These are phyloP conservation scores for Saguinus midas DNA, from an alignment of 2,113 vertebrate genomes.

Conservation along the genomic window DNA sequence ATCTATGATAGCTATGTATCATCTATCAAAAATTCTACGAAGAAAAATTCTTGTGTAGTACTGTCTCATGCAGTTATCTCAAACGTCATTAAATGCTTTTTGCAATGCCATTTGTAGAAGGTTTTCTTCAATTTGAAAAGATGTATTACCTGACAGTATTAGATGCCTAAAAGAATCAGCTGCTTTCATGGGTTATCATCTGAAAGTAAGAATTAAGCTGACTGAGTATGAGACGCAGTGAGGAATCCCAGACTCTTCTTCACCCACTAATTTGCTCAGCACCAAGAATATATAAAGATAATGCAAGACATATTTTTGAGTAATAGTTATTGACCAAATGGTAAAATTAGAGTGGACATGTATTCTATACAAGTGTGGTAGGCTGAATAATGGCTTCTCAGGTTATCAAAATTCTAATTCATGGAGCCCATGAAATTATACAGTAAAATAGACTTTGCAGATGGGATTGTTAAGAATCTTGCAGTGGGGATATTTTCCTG, in stretches of 20 bases:
- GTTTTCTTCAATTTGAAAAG: not conserved
- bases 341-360: not conserved
- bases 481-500: not conserved
- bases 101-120: not conserved
- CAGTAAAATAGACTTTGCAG: not conserved
- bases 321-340: not conserved
- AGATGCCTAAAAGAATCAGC: not conserved
- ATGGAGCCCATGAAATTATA: accelerated
- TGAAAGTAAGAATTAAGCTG: not conserved
- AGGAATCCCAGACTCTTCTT: not conserved
- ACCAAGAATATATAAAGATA: not conserved
- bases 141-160: not conserved
- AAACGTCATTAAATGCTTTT: not conserved
- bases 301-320: not conserved
- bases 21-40: slow-evolving; percentile 30
- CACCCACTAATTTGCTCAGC: not conserved
- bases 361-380: not conserved
- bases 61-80: not conserved
- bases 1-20: not conserved
- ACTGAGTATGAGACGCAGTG: not conserved
- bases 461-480: not conserved
- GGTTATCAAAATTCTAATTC: not conserved
- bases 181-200: not conserved
- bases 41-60: not conserved
- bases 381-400: not conserved